These are phyloP conservation scores for Atethmia centrago DNA, from an alignment of 2,888 invertebrate species.

Conservation along the genomic window DNA sequence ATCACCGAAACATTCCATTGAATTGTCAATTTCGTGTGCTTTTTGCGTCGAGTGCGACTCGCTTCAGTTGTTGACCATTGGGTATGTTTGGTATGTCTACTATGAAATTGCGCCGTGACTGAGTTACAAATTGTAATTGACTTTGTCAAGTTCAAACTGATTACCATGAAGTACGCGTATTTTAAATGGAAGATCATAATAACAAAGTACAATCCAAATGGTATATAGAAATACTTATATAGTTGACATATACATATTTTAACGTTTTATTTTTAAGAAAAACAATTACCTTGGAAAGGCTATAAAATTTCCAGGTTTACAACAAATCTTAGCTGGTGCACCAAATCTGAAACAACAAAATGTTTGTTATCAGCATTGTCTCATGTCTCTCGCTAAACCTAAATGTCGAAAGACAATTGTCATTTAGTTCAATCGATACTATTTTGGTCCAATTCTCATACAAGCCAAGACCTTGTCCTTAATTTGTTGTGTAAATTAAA, in stretches of 20 bases:
- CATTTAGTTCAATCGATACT: slow-evolving; percentile 55
- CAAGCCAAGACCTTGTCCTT: slow-evolving; percentile 69
- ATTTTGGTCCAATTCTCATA: slow-evolving; percentile 58
- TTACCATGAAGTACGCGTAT: slow-evolving; percentile 28
- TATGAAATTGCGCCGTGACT: slow-evolving; percentile 56
- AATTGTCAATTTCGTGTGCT: slow-evolving; percentile 76
- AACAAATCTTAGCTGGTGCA: slow-evolving; percentile 37
- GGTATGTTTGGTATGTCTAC: slow-evolving; percentile 51
- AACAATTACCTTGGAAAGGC: slow-evolving; percentile 65
- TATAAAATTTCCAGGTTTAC: slow-evolving; percentile 73
- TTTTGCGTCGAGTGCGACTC: slow-evolving; percentile 68
- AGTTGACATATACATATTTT: background rate
- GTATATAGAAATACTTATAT: background rate
- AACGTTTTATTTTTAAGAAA: background rate
- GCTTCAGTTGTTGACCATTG: slow-evolving; percentile 61
- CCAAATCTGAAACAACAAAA: slow-evolving; percentile 73
- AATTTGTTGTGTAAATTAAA: slow-evolving; percentile 66
- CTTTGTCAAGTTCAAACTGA: slow-evolving; percentile 60
- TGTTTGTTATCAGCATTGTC: slow-evolving; percentile 15
- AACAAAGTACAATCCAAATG: slow-evolving; percentile 6
- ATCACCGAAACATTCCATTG: slow-evolving; percentile 82
- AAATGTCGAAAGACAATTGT: slow-evolving; percentile 34
- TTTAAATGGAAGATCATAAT: slow-evolving; percentile 13
- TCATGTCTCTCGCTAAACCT: background rate
- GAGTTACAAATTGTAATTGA: slow-evolving; percentile 50